A percentile compares a stretch with the other conserved stretches of the same genome.
Evolutionary conservation across 2,888 invertebrate genomes (phyloP).

Genomic region (Cyrtodaria siliqua): DNA sequence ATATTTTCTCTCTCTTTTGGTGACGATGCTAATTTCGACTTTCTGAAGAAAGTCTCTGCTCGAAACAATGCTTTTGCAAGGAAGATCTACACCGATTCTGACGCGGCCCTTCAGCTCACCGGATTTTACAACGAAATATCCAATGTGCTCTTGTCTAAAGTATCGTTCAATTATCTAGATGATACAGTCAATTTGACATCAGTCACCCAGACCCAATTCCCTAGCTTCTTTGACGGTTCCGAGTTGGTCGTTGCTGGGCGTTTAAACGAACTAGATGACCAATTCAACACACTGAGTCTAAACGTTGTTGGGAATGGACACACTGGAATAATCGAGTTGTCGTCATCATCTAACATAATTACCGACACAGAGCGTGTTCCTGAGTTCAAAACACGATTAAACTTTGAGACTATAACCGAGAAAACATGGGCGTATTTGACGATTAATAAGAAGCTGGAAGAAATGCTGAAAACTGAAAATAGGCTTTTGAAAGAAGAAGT

Average conservation of each 20-base stretch:
- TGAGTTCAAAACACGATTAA: conserved; percentile 51
- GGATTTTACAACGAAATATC: conserved; percentile 89
- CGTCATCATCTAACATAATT: conserved; percentile 47
- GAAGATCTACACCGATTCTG: conserved; percentile 91
- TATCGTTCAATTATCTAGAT: conserved; percentile 84
- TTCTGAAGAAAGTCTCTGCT: conserved; percentile 90
- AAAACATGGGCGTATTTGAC: conserved; percentile 79
- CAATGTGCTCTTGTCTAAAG: conserved; percentile 90
- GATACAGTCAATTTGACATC: conserved; percentile 67
- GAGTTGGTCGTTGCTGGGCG: conserved; percentile 76
- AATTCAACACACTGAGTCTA: conserved; percentile 57
- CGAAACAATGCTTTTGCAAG: conserved; percentile 90
- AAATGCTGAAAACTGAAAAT: conserved; percentile 65
- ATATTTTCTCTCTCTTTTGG: conserved; percentile 92
- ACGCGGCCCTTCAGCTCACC: conserved; percentile 90
- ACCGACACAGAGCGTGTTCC: conserved; percentile 6
- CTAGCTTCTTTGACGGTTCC: conserved; percentile 72
- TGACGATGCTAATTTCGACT: conserved; percentile 90
- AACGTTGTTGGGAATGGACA: conserved; percentile 56
- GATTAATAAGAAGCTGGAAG: conserved; percentile 73
- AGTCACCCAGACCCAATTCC: conserved; percentile 69
- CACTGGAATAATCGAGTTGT: conserved; percentile 61
- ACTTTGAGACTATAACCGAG: conserved; percentile 69
- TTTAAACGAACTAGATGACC: conserved; percentile 51
- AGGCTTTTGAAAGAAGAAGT: conserved; percentile 59